These are phyloP conservation scores for Amphipyra berbera DNA, from an alignment of 2,888 invertebrate genomes.

Conservation along the genomic window DNA sequence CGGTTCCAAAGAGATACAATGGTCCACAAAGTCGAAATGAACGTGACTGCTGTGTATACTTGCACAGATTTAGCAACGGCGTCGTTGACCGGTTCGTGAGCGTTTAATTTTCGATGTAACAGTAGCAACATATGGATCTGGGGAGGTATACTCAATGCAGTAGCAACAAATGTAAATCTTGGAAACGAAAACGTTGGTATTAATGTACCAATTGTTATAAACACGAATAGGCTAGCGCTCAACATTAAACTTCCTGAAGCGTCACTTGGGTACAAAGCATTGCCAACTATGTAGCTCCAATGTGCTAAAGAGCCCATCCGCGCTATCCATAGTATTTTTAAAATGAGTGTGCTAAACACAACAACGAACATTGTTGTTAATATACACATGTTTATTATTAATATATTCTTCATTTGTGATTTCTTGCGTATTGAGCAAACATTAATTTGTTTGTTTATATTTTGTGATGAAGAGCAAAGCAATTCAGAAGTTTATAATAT, in stretches of 20 bases:
- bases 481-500: background rate
- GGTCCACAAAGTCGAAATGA: slow-evolving; percentile 71
- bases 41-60: slow-evolving; percentile 66
- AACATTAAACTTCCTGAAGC: slow-evolving; percentile 56
- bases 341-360: slow-evolving; percentile 54
- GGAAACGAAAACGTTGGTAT: slow-evolving; percentile 71
- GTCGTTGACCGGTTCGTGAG: slow-evolving; percentile 55
- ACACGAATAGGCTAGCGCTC: slow-evolving; percentile 64
- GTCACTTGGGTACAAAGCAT: slow-evolving; percentile 64
- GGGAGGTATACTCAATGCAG: slow-evolving; percentile 72
- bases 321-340: slow-evolving; percentile 68
- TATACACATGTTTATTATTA: slow-evolving; percentile 59
- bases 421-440: no score
- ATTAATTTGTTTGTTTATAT: background rate
- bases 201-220: slow-evolving; percentile 65
- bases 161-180: slow-evolving; percentile 65
- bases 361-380: slow-evolving; percentile 56
- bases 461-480: background rate
- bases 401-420: background rate
- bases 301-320: slow-evolving; percentile 72
- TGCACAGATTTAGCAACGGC: slow-evolving; percentile 63
- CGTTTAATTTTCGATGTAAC: slow-evolving; percentile 61
- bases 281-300: slow-evolving; percentile 76
- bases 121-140: slow-evolving; percentile 76
- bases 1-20: slow-evolving; percentile 51